A percentile compares a stretch with the other conserved stretches of the same genome.
phyloP scores from a whole-genome alignment of 2,113 vertebrate species.

The Equus quagga region DNA sequence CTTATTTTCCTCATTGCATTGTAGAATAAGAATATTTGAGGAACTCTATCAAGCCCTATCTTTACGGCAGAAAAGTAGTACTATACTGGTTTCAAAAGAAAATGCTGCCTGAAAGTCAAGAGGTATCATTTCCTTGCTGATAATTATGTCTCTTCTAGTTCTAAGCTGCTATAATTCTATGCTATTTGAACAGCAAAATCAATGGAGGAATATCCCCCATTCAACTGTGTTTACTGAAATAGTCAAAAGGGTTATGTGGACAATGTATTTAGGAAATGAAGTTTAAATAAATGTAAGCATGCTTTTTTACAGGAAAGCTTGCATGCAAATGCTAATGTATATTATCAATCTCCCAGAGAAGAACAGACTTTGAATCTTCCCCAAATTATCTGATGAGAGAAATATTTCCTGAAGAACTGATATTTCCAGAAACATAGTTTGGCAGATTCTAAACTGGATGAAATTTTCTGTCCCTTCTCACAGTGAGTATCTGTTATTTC shows the following conservation, averaged over 20 bases:
- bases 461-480: not conserved
- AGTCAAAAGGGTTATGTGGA: not conserved
- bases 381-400: not conserved
- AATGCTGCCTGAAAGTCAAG: not conserved
- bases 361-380: not conserved
- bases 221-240: slow-evolving; percentile 7
- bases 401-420: not conserved
- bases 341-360: not conserved
- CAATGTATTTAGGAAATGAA: not conserved
- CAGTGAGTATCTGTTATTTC: not conserved
- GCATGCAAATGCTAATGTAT: not conserved
- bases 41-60: not conserved
- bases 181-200: not conserved
- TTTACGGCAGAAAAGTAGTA: not conserved
- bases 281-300: not conserved
- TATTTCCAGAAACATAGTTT: not conserved
- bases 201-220: not conserved
- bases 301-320: not conserved
- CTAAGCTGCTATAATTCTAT: not conserved
- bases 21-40: not conserved
- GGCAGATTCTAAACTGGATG: not conserved
- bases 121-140: not conserved
- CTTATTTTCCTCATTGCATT: not conserved
- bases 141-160: not conserved
- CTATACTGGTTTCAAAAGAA: not conserved